Evolutionary conservation across 2,113 vertebrate species (phyloP), one percentile per base, ranked within the genome.

Genomic region (Megaceryle torquata): DNA sequence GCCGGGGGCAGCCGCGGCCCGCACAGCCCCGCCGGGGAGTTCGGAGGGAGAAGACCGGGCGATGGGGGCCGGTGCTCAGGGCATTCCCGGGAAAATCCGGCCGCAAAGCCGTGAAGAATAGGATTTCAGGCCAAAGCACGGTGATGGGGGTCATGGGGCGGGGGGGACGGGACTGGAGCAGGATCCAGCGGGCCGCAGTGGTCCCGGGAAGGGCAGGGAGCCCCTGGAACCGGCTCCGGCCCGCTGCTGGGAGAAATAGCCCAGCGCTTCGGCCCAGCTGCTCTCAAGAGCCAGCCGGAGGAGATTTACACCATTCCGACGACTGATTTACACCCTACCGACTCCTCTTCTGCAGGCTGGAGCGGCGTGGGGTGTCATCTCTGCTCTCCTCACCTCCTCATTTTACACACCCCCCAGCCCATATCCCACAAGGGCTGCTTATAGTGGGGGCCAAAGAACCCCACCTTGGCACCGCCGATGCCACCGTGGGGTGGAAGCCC

Each of bases 91-190:
- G 88, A 79, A 82, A 90, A 41, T 3, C 14, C 61, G 0, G 7
- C 37, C 15, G 3, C 59, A n/a, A 5, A 76, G 33, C 3, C 18
- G 21, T 24, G 41, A 5, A 2, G 5, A 72, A 26, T 0, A 8
- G 5, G 10, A 6, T 15, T 71, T 53, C 65, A 39, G 79, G 64
- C 57, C 57, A 18, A 21, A 53, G 50, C 31, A 2, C 9, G 9
- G 68, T 0, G 71, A 12, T 74, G 64, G 28, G 6, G 31, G 11
- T 3, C 3, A 2, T 24, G 29, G 5, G 26, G 48, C 28, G 35
- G 26, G 2, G 26, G 28, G 4, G 18, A 37, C 37, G n/a, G 39
- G 26, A 28, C 43, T 4, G 69, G 9, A n/a, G 37, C 17, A 12
- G 56, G 26, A 18, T 59, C 22, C 82, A 20, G 60, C 19, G 16